Base-by-base conservation (phyloP, 2,888 invertebrate species). In the Elaeidobius kamerunicus region DNA sequence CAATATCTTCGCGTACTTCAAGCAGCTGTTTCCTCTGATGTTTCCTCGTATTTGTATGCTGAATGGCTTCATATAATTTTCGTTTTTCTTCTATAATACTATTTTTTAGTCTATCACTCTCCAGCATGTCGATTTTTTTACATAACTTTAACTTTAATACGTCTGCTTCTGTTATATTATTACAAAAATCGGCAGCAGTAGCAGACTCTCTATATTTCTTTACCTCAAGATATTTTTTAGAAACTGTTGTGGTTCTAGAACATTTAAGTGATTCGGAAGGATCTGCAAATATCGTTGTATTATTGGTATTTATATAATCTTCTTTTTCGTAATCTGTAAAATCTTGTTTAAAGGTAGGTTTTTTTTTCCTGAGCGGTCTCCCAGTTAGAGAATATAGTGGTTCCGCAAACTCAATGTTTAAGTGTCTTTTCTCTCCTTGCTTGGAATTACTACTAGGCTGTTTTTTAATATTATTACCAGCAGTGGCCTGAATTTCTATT, bases 81-180 rank as follows among this genome's bases (percentile, higher is more conserved):
- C 48, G 42, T 27, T 45, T 38, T 16, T 48, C 36, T 9, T 30
- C 49, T 15, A 49, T 27, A 11, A 53, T 23, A 11, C 16, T 36
- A 15, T 15, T 36, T 40, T 53, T 56, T 1, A 50, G 14, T 12
- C 12, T 12, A 12, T 44, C 41, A 38, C 49, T 18, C 3, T 55
- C 49, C n/a, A 17, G 15, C 7, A 50, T n/a, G 15, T 17, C n/a
- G 4, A 32, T 11, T 3, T 32, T 41, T 18, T 12, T 28, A 17
- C 9, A 16, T 38, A 53, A 4, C 17, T 41, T 46, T 5, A 43
- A 23, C 43, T 40, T 48, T 4, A 55, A 23, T 38, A 60, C 28
- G 45, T 60, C 57, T 11, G 55, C 49, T n/a, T 60, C 53, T 7
- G 52, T 56, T 11, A 60, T 19, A 19, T 55, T 57, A 20, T 57